Base-by-base conservation (phyloP, 2,797 vertebrate species). In the Pseudochirops cupreus region DNA sequence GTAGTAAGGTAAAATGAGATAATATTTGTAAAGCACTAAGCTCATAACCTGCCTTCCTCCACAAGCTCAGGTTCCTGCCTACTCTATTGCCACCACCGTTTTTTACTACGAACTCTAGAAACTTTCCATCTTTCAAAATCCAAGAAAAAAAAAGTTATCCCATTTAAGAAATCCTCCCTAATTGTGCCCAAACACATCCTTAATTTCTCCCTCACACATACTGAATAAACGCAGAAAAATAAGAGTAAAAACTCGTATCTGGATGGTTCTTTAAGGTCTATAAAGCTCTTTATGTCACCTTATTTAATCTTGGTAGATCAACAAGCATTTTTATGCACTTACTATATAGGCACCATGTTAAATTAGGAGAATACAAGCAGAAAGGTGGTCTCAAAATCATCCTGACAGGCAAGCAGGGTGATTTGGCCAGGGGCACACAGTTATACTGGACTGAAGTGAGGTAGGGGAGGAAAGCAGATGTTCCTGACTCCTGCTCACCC, bases 301-400 rank as follows among this genome's bases (percentile, higher is more conserved):
- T 56, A 16, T 26, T 14, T 50, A 4, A 62, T 57, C 57, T 10
- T 21, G 12, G 90, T 0, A 39, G n/a, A 74, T 46, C 74, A 55
- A 91, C 46, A 4, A 53, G 29, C 28, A 13, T 16, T 14, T 12
- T 16, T 16, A 39, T 92, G 39, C 39, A 28, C 50, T 33, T n/a
- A 21, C 29, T 4, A 0, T 0, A 26, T 87, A 0, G 0, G 29
- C 62, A 9, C 0, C 58, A 9, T 0, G 31, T 56, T 91, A 74
- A 90, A 52, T 52, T 26, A 46, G 67, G 16, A 39, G 74, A 46
- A 82, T 82, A 50, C 39, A 87, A 50, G 74, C 74, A 46, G 39
- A 87, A 87, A 87, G 39, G 74, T 24, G 10, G 18, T 74, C 12
- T 62, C 59, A 62, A 11, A 33, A 33, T 62, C 59, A 74, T 87